These are phyloP conservation scores for Drosophila peninsularis DNA, from an alignment of 2,888 invertebrate genomes.

Conservation along the genomic window DNA sequence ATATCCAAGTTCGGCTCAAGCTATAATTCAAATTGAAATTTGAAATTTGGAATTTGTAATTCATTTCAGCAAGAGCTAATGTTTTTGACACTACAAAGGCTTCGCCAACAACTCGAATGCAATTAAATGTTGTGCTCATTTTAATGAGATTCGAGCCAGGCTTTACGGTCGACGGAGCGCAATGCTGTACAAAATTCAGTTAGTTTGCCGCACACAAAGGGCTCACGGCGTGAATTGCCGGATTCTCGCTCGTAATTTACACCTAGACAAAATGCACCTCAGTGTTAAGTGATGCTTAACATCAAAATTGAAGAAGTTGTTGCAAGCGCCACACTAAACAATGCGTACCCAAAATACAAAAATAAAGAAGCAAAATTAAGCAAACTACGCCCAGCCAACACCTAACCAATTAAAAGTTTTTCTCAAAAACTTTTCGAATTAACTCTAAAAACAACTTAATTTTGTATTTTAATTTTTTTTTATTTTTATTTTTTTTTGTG, in stretches of 20 bases:
- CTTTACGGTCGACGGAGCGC: conserved; percentile 12
- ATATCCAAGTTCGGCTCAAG: neutral
- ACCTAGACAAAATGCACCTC: conserved; percentile 12
- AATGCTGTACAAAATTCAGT: conserved; percentile 10
- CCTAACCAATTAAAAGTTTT: conserved; percentile 71
- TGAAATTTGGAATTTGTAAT: neutral
- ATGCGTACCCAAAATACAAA: conserved; percentile 17
- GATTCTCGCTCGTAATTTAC: conserved; percentile 5
- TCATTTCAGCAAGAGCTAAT: neutral
- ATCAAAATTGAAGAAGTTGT: conserved; percentile 23
- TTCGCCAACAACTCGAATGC: conserved; percentile 1
- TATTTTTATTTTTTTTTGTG: conserved; percentile 4
- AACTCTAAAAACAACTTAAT: conserved; percentile 71
- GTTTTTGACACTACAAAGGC: neutral
- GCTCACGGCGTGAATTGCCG: conserved; percentile 2
- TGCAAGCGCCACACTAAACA: conserved; percentile 41
- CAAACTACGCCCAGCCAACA: conserved; percentile 46
- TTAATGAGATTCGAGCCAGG: conserved; percentile 6
- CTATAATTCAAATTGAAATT: conserved; percentile 2
- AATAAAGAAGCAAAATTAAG: neutral
- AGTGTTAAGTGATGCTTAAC: conserved; percentile 47
- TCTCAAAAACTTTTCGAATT: conserved; percentile 61
- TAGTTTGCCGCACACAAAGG: conserved; percentile 2
- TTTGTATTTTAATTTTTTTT: conserved; percentile 22
- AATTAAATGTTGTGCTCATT: conserved; percentile 4